Evolutionary conservation across 2,888 invertebrate genomes (phyloP), one percentile per base, ranked within the genome.

Genomic region (Spatulosminthurus flaviceps): DNA sequence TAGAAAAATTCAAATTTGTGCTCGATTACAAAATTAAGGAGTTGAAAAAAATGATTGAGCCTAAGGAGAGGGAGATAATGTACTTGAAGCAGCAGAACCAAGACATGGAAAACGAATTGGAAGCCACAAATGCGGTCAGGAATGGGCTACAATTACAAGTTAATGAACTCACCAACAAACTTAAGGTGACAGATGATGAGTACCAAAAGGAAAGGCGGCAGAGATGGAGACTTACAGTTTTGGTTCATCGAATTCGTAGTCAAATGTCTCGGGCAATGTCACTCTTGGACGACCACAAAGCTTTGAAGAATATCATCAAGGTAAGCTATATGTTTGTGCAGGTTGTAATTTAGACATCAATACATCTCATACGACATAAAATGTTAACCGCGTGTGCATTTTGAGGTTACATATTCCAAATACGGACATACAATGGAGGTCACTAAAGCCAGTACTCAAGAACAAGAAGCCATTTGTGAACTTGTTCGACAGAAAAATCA

Each of bases 1-100:
- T 97, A 82, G 95, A 97, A 87, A 97, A 96, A 87, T 95, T 94
- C 87, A 95, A 95, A 87, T 95, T 95, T 87, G 95, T 96, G 0
- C 88, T 96, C 42, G 94, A 94, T 86, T 95, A 95, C 87, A 95
- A 95, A 88, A 95, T 97, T 80, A 92, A 93, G 41, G 96, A 97
- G 86, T 88, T 96, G 26, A 94, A 94, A 87, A 92, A 92, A 86
- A 92, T 93, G 87, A 94, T 97, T 86, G 94, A 95, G 86, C 96
- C 96, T 0, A 91, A 93, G 84, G 95, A 96, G 86, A 91, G 92
- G 82, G 94, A 94, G 86, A 95, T 96, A 84, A 92, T 92, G 87
- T 92, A 93, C 84, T 93, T 94, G 89, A 93, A 93, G 86, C 90
- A 92, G 81, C 93, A 95, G 87, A 94, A 94, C 74, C 89, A 90